These are phyloP conservation scores for Zalophus californianus DNA, from an alignment of 2,797 vertebrate genomes.

Conservation along the genomic window DNA sequence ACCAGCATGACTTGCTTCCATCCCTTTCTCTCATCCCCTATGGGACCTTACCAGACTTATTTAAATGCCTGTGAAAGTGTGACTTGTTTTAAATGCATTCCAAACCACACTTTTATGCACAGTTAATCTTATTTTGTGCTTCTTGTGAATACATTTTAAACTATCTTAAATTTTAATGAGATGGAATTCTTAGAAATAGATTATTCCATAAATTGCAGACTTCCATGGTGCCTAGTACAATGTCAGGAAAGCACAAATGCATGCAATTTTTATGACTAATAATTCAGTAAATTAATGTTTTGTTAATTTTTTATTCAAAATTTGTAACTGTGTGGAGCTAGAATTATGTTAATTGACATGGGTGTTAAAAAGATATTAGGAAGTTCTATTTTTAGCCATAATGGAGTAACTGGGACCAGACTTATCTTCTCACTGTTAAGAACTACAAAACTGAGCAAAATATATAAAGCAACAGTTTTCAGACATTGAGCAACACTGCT, in stretches of 20 bases:
- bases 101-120: constrained; percentile 52
- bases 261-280: constrained; percentile 39
- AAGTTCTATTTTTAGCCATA: not conserved
- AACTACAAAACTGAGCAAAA: not conserved
- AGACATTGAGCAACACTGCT: not conserved
- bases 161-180: constrained; percentile 77
- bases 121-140: constrained; percentile 70
- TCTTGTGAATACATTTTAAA: constrained; percentile 70
- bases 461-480: not conserved
- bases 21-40: not conserved
- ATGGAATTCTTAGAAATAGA: constrained; percentile 70
- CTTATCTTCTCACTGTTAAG: not conserved
- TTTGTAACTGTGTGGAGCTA: not conserved
- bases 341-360: not conserved
- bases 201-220: constrained; percentile 18
- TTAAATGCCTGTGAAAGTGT: constrained; percentile 50
- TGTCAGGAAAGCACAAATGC: constrained; percentile 13
- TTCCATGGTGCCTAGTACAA: not conserved
- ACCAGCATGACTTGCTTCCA: not conserved
- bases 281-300: constrained; percentile 18
- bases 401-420: not conserved
- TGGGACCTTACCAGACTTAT: constrained; percentile 34
- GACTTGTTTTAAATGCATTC: constrained; percentile 69
- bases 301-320: constrained; percentile 52
- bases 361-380: not conserved